Conservation (phyloP, 1,140 invertebrate species). For the Anastatus disparis region DNA sequence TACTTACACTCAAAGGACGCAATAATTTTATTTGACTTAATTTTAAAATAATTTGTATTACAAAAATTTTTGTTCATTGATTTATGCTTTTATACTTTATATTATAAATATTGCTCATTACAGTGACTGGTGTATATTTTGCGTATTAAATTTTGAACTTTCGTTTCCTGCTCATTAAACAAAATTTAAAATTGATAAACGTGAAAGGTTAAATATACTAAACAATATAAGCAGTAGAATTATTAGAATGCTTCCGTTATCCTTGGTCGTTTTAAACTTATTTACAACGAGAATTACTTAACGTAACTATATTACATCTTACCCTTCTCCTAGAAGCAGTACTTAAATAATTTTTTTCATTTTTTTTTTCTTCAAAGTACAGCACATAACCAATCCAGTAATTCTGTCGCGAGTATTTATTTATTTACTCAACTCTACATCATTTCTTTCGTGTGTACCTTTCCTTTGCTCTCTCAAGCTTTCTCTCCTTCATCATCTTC, state of each 20-base stretch:
- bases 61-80: too few relatives aligned
- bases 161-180: not conserved
- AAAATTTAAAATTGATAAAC: too few relatives aligned
- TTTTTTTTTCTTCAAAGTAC: not conserved
- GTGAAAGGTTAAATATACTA: too few relatives aligned
- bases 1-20: too few relatives aligned
- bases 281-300: conserved; percentile 18
- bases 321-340: too few relatives aligned
- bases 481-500: not conserved
- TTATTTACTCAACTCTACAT: conserved; percentile 32
- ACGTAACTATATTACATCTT: conserved; percentile 7
- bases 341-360: conserved; percentile 22
- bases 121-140: too few relatives aligned
- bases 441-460: not conserved
- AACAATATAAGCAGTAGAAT: conserved; percentile 10
- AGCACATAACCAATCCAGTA: not conserved
- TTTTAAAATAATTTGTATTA: too few relatives aligned
- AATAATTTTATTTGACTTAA: too few relatives aligned
- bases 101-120: too few relatives aligned
- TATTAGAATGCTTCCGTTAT: conserved; percentile 14
- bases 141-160: not conserved
- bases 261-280: not conserved
- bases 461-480: not conserved
- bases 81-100: too few relatives aligned
- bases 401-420: conserved; percentile 34